Percentiles rank a stretch among this genome's conserved stretches.
Evolutionary conservation across 2,113 vertebrate genomes (phyloP).

Genomic region (Madoqua kirkii): DNA sequence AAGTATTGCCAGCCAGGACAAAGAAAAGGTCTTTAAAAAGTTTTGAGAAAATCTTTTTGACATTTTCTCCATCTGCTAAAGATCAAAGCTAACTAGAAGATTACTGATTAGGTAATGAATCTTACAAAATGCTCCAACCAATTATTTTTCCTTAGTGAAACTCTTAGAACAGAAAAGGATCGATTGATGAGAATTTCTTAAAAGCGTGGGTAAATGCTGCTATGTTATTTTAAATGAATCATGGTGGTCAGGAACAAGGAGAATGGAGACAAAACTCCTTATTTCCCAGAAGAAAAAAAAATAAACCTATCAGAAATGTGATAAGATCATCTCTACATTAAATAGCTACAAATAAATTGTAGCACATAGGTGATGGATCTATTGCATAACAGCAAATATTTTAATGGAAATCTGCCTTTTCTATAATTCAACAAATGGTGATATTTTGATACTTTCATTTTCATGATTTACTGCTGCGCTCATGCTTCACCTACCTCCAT

Average conservation of each 20-base stretch:
- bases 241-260: background rate
- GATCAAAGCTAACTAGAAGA: background rate
- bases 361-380: background rate
- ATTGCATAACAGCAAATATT: background rate
- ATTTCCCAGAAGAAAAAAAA: background rate
- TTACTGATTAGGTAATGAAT: background rate
- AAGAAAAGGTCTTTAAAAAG: background rate
- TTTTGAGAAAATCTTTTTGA: constrained; percentile 17
- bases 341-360: background rate
- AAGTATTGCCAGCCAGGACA: background rate
- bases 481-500: background rate
- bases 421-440: background rate
- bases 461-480: background rate
- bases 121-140: background rate
- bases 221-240: background rate
- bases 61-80: background rate
- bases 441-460: background rate
- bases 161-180: background rate
- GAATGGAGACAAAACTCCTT: background rate
- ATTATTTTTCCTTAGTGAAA: constrained; percentile 20
- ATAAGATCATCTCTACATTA: background rate
- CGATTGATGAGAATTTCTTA: constrained; percentile 7
- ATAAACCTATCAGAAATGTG: background rate
- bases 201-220: background rate
- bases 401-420: background rate